Evolutionary conservation across 92 coral and sea anemone species (phyloP).

Genomic region (Blastomussa wellsi): DNA sequence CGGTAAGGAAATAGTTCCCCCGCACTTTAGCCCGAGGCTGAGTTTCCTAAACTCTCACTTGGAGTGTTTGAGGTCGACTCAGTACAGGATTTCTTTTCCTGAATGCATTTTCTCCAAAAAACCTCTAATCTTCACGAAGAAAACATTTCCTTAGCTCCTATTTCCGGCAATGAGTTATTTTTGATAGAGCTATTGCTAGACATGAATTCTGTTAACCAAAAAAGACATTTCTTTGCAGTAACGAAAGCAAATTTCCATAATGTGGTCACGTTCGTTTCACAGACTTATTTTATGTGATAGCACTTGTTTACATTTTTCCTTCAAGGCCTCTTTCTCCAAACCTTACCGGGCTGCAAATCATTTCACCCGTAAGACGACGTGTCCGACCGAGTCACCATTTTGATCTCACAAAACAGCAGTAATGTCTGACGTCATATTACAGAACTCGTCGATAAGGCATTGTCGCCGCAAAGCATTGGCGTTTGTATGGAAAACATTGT

Average conservation of each 20-base stretch:
- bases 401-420: too few species aligned
- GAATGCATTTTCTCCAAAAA: slow-evolving; percentile 13
- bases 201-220: slow-evolving; percentile 4
- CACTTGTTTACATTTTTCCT: too few species aligned
- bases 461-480: too few species aligned
- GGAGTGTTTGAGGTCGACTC: slow-evolving; percentile 3
- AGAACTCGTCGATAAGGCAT: too few species aligned
- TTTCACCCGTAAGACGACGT: too few species aligned
- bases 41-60: neutral
- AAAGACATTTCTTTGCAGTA: neutral
- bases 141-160: neutral
- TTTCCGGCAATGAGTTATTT: neutral
- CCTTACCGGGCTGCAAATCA: too few species aligned
- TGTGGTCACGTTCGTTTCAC: neutral
- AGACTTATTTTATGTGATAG: too few species aligned
- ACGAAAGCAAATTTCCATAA: neutral
- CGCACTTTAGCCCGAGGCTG: slow-evolving; percentile 2
- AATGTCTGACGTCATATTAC: too few species aligned
- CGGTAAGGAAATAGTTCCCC: neutral
- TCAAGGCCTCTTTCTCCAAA: too few species aligned
- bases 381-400: too few species aligned
- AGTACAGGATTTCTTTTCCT: slow-evolving; percentile 1
- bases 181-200: neutral
- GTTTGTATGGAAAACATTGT: too few species aligned
- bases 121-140: neutral